Evolutionary conservation across 2,113 vertebrate genomes (phyloP).

Genomic region (Prunella himalayana): DNA sequence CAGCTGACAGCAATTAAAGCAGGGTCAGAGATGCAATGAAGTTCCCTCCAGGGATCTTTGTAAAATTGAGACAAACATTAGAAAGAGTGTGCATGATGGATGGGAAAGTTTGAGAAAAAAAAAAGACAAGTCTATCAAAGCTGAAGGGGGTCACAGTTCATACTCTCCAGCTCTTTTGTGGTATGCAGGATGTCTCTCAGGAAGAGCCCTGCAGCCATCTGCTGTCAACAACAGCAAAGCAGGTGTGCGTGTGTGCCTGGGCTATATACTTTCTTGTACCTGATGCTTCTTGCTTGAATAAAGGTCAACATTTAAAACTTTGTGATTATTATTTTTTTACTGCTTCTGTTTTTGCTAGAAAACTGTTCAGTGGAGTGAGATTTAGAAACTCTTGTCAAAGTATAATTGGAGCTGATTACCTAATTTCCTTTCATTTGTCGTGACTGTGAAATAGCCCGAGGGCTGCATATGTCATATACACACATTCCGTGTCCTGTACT

Average conservation of each 20-base stretch:
- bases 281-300: background rate
- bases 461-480: background rate
- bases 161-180: background rate
- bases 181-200: conserved; percentile 18
- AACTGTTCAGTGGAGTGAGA: background rate
- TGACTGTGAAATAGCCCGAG: background rate
- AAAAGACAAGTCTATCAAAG: conserved; percentile 8
- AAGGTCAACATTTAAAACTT: background rate
- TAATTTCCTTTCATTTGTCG: background rate
- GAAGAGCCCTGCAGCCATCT: conserved; percentile 16
- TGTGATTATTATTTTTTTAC: background rate
- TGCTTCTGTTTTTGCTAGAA: background rate
- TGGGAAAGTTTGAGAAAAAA: background rate
- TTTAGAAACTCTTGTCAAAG: background rate
- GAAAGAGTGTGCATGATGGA: background rate
- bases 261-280: background rate
- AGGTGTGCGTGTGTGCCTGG: conserved; percentile 1
- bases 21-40: background rate
- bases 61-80: background rate
- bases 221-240: background rate
- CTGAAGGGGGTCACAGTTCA: background rate
- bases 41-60: background rate
- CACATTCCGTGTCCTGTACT: background rate
- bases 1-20: conserved; percentile 29
- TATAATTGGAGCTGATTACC: background rate